Percentiles rank a stretch among this genome's conserved stretches.
Evolutionary conservation across 2,113 vertebrate genomes (phyloP).

Genomic region (Cyanoliseus patagonus): DNA sequence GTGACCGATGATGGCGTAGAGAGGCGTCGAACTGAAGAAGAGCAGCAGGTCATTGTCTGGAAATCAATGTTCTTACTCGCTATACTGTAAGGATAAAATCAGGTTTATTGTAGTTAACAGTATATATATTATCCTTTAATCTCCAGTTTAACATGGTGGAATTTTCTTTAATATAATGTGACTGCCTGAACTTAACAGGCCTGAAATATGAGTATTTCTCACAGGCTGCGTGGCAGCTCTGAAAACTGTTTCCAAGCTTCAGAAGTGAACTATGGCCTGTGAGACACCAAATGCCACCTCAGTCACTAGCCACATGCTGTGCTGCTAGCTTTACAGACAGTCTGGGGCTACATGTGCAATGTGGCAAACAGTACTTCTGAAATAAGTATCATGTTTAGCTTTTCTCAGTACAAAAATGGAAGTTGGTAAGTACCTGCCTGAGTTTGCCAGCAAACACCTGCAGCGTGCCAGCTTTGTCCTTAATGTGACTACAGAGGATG

Average conservation of each 20-base stretch:
- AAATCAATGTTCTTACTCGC: constrained; percentile 72
- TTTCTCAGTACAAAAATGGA: neutral
- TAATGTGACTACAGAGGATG: neutral
- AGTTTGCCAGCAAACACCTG: neutral
- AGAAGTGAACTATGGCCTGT: neutral
- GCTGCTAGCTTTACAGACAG: neutral
- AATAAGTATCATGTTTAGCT: neutral
- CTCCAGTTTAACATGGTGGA: neutral
- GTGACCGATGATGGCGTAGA: constrained; percentile 82
- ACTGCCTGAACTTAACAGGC: neutral
- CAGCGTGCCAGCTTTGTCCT: neutral
- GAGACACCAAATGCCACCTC: neutral
- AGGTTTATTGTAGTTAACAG: neutral
- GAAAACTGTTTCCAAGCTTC: neutral
- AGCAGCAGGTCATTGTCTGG: constrained; percentile 66
- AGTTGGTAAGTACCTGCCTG: neutral
- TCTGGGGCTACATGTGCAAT: accelerated
- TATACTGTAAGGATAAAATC: constrained; percentile 13
- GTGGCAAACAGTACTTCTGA: neutral
- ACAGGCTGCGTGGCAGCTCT: neutral
- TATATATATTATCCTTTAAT: neutral
- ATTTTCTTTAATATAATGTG: neutral
- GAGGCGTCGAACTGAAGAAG: constrained; percentile 74
- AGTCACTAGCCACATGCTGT: neutral
- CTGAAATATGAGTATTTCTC: neutral